A percentile compares a stretch with the other conserved stretches of the same genome.
These are phyloP conservation scores for Phasia obesa DNA, from an alignment of 2,888 invertebrate genomes.

Conservation along the genomic window DNA sequence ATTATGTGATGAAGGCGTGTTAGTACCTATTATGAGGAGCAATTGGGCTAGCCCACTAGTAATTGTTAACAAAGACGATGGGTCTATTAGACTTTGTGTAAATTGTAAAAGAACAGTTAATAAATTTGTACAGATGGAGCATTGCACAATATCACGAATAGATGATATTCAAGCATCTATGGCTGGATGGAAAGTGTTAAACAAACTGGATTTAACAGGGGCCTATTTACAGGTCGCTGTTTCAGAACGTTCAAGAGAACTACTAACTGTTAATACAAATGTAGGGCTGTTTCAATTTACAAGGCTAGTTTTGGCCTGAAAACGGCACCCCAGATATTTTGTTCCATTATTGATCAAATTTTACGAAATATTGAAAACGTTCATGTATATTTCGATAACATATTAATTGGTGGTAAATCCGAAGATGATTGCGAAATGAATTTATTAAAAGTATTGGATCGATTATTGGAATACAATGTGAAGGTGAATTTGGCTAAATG, in stretches of 20 bases:
- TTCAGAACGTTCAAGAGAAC: slow-evolving; percentile 30
- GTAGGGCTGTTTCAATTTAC: slow-evolving; percentile 12
- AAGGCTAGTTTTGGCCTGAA: slow-evolving; percentile 62
- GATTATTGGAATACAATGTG: slow-evolving; percentile 65
- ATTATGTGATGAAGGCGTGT: slow-evolving; percentile 15
- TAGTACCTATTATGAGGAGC: slow-evolving; percentile 70
- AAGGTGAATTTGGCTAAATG: slow-evolving; percentile 63
- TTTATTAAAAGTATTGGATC: slow-evolving; percentile 45
- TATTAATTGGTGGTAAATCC: slow-evolving; percentile 55
- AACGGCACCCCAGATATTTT: slow-evolving; percentile 43
- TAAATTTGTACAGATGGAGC: slow-evolving; percentile 71
- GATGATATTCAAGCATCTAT: slow-evolving; percentile 68
- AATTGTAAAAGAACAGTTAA: slow-evolving; percentile 76
- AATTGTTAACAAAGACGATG: slow-evolving; percentile 73
- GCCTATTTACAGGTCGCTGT: slow-evolving; percentile 54
- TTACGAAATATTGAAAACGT: slow-evolving; percentile 36
- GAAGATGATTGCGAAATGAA: slow-evolving; percentile 49
- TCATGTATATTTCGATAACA: slow-evolving; percentile 64
- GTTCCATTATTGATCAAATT: slow-evolving; percentile 8
- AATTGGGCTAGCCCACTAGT: slow-evolving; percentile 76
- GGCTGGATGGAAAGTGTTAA: slow-evolving; percentile 64
- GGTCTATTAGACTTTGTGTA: slow-evolving; percentile 74
- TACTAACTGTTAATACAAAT: slow-evolving; percentile 40
- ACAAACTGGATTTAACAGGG: slow-evolving; percentile 49
- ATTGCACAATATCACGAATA: slow-evolving; percentile 73